Evolutionary conservation across 2,888 invertebrate species (phyloP).

Genomic region (Desoria tigrina): DNA sequence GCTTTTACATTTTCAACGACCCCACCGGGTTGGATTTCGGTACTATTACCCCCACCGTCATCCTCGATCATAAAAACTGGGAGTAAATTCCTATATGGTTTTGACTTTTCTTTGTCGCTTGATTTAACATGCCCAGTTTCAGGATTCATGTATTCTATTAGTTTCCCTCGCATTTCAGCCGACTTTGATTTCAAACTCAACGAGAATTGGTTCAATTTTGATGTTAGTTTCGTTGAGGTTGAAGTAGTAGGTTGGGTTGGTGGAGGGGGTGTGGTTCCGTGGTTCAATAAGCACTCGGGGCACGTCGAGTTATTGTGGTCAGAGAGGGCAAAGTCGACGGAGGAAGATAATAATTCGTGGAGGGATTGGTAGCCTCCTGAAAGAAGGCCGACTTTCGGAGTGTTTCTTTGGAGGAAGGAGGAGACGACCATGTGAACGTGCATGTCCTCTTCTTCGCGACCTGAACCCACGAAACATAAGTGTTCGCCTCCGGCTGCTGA

Average conservation of each 20-base stretch:
- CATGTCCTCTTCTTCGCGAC: slow-evolving; percentile 76
- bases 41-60: slow-evolving; percentile 76
- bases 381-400: slow-evolving; percentile 86
- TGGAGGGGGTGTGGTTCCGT: slow-evolving; percentile 26
- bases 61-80: slow-evolving; percentile 95
- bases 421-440: slow-evolving; percentile 98
- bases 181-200: slow-evolving; percentile 75
- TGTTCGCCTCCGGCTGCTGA: slow-evolving; percentile 85
- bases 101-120: slow-evolving; percentile 74
- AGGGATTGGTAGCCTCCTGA: slow-evolving; percentile 86
- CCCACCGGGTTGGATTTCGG: too few relatives aligned
- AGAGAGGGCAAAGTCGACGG: slow-evolving; percentile 64
- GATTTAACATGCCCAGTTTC: slow-evolving; percentile 82
- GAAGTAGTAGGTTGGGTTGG: slow-evolving; percentile 21
- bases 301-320: slow-evolving; percentile 81
- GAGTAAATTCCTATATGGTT: slow-evolving; percentile 82
- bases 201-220: slow-evolving; percentile 36
- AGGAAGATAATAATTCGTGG: slow-evolving; percentile 65
- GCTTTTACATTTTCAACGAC: too few relatives aligned
- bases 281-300: slow-evolving; percentile 68
- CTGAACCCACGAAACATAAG: slow-evolving; percentile 68
- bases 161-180: slow-evolving; percentile 85
- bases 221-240: slow-evolving; percentile 27
- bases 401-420: slow-evolving; percentile 90
- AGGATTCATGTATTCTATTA: slow-evolving; percentile 86